phyloP scores from a whole-genome alignment of 2,888 invertebrate genomes.

The Schrankia costaestrigalis region DNA sequence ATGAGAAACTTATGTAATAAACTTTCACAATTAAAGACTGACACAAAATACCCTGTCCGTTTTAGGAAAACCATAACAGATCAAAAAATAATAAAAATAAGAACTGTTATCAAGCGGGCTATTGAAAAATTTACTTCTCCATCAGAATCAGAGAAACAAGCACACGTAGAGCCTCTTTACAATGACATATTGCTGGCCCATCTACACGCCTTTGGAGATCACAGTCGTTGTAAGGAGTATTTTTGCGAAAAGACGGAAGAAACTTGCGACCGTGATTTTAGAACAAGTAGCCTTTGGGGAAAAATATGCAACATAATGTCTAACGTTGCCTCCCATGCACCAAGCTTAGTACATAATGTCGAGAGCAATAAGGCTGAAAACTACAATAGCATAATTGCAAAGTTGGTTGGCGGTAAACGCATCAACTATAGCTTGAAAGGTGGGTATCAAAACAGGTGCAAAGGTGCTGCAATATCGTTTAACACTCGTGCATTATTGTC shows the following conservation, averaged over 20 bases:
- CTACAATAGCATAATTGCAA: slow-evolving; percentile 8
- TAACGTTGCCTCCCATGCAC: background rate
- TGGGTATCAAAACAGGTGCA: slow-evolving; percentile 5
- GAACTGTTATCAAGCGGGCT: background rate
- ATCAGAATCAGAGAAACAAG: background rate
- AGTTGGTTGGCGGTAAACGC: slow-evolving; percentile 8
- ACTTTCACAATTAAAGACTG: too few species aligned
- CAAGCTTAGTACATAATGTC: slow-evolving; percentile 3
- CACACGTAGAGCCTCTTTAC: background rate
- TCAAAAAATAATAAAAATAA: slow-evolving; percentile 2
- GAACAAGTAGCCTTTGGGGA: slow-evolving; percentile 9
- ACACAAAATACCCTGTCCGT: too few species aligned
- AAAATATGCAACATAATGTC: slow-evolving; percentile 7
- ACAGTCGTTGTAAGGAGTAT: too few species aligned
- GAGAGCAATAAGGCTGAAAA: slow-evolving; percentile 3
- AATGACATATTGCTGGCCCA: background rate
- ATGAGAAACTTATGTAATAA: too few species aligned
- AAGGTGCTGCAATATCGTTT: slow-evolving; percentile 2
- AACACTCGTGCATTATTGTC: background rate
- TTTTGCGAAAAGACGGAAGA: slow-evolving; percentile 1
- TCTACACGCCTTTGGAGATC: slow-evolving; percentile 6
- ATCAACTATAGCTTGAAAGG: slow-evolving; percentile 1
- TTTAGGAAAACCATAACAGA: slow-evolving; percentile 5
- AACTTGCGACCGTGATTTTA: background rate
- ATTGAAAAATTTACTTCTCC: background rate